phyloP scores from a whole-genome alignment of 2,888 invertebrate species.

The Parnassius smintheus region DNA sequence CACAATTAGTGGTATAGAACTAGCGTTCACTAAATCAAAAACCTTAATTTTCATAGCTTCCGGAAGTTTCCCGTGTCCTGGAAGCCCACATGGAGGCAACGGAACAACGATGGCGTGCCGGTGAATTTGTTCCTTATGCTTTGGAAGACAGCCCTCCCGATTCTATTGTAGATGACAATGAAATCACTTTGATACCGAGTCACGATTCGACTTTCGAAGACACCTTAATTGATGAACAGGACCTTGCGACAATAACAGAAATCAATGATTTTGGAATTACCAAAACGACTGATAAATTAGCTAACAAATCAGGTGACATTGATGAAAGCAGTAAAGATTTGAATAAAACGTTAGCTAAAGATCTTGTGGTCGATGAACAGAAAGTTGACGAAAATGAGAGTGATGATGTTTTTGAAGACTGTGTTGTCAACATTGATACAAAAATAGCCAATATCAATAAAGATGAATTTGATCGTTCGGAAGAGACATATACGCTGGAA shows the following conservation, averaged over 20 bases:
- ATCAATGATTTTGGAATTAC: slow-evolving; percentile 1
- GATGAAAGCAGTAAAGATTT: background rate
- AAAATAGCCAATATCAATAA: slow-evolving; percentile 8
- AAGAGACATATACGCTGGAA: slow-evolving; percentile 64
- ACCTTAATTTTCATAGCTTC: slow-evolving; percentile 45
- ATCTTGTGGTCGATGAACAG: slow-evolving; percentile 14
- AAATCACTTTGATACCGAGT: slow-evolving; percentile 55
- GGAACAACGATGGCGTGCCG: slow-evolving; percentile 58
- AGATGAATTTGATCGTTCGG: slow-evolving; percentile 44
- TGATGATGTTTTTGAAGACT: slow-evolving; percentile 64
- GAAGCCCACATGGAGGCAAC: slow-evolving; percentile 64
- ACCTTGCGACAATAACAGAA: background rate
- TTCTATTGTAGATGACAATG: slow-evolving; percentile 48
- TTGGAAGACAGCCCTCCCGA: slow-evolving; percentile 41
- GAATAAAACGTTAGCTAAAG: background rate
- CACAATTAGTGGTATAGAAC: too few species aligned
- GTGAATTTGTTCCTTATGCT: slow-evolving; percentile 43
- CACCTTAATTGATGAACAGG: slow-evolving; percentile 54
- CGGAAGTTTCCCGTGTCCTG: slow-evolving; percentile 66
- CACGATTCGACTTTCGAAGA: slow-evolving; percentile 56
- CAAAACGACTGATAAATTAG: slow-evolving; percentile 1
- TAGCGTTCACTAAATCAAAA: too few species aligned
- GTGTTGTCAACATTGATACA: slow-evolving; percentile 45
- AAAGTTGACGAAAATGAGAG: slow-evolving; percentile 22
- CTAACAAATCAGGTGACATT: slow-evolving; percentile 13